Base-by-base conservation (phyloP, 2,797 vertebrate genomes). In the Holocentrus rufus region DNA sequence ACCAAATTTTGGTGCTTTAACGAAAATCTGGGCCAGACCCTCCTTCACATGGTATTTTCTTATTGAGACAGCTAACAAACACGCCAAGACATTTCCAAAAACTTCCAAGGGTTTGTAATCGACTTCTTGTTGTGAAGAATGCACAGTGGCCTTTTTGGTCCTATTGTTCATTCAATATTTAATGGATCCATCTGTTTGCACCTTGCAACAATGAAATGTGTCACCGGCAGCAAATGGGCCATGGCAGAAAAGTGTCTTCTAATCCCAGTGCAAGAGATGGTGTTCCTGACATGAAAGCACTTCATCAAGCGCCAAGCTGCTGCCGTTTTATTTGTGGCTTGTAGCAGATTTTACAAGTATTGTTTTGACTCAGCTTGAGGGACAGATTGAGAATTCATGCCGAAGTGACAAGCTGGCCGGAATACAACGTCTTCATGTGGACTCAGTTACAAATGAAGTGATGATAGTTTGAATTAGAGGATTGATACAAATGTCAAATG, bases 161-260 rank as follows among this genome's bases (percentile, higher is more conserved):
- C 58, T 30, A 23, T 20, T 54, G 58, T 53, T 47, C 63, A 56
- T 76, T 87, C 58, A 83, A 66, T 85, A 80, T 81, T 81, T 81
- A 57, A 84, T 72, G 60, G 42, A 54, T 70, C 72, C 81, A 82
- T 84, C 86, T 82, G 83, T 79, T 82, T 54, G 56, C 69, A 76
- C 76, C 83, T 82, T 67, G 27, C 52, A 61, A 82, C 81, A 79
- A 77, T 79, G 72, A 71, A 64, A 75, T 53, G 72, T 79, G 82
- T 84, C 67, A 80, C 66, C 75, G 47, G 64, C 67, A 79, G 68
- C 60, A 71, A 66, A 78, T 74, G 72, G 72, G 73, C 69, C 67
- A 56, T 25, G 75, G 62, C 75, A 68, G 58, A 46, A 56, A 63
- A 68, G 20, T 42, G 50, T 81, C 27, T 73, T 67, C 76, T 83